Evolutionary conservation across 2,888 invertebrate species (phyloP), one percentile per base, ranked within the genome.

Genomic region (Alloplasta piceator): DNA sequence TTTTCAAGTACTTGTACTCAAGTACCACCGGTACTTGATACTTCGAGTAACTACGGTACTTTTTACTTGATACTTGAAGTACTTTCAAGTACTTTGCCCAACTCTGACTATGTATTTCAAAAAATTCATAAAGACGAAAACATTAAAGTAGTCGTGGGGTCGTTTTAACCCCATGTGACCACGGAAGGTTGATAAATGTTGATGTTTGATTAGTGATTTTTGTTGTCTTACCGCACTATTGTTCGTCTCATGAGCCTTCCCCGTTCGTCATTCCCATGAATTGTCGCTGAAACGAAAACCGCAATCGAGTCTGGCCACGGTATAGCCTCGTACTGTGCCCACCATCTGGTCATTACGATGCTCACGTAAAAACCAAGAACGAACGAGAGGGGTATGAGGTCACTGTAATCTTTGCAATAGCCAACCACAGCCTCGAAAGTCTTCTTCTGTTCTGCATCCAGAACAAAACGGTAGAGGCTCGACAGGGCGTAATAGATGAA

Each of bases 341-440:
- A 94, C 98, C 98, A 98, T 87, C 98, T 94, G 77, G 96, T 96
- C 95, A 98, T 98, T 66, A 98, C 98, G 85, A 98, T 95, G 6
- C 96, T 96, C 70, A 98, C 98, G 93, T 98, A 98, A 93, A 98
- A 98, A 86, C 98, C 98, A 86, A 98, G 94, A 79, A 98, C 98
- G 92, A 98, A 98, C 5, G 98, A 98, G 84, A 98, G 92, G 10
- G 98, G 98, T 87, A 98, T 98, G 86, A 98, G 94, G 92, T 96
- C 96, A 86, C 96, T 96, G 93, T 97, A 97, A 85, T 95, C 95
- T 89, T 96, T 95, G 93, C 98, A 98, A 92, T 98, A 98, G 83
- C 95, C 94, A 4, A 96, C 96, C 70, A 98, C 93, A 82, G 95
- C 94, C 92, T 97, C 98, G 92, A 98, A 98, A 79, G 94, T 91